Base-by-base conservation (phyloP, 2,797 vertebrate species). In the Arctocebus calabarensis region DNA sequence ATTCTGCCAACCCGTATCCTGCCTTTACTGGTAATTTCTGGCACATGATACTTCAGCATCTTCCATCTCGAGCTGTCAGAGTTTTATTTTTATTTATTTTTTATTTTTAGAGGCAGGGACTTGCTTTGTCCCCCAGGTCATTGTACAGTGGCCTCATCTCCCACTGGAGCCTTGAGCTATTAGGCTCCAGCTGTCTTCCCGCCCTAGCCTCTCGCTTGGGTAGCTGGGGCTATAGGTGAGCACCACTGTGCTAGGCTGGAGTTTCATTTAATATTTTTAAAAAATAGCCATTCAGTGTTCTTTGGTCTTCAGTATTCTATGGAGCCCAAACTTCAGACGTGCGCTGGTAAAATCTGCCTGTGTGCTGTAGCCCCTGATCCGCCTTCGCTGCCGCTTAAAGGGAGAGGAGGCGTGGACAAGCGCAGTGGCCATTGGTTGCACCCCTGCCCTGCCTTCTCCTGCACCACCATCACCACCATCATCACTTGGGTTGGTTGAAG, bases 381-480 rank as follows among this genome's bases (percentile, higher is more conserved):
- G 1, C 1, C 59, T 55, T 55, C 20, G 12, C 1, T 29, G 13
- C 86, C 55, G 3, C 57, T 32, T 4, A 12, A 7, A 45, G 19
- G 17, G 13, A 27, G 34, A 16, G 23, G 78, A 34, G 13, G 34
- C 29, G 27, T 14, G 0, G 37, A 29, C 5, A 0, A 22, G 52
- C 48, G 27, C 34, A 3, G 13, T 12, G n/a, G 61, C 62, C 25
- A 0, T 2, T 20, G 14, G 2, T 14, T 8, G 57, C 32, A 32
- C 81, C n/a, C 23, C 64, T 61, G 10, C 52, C n/a, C 20, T 2
- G 2, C 34, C 4, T 7, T 27, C 7, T 25, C n/a, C 61, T 25
- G 5, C 8, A 2, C 25, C 17, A 0, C 55, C n/a, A n/a, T n/a
- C 5, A 1, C 19, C 48, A 52, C 16, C 48, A 52, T 52, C 48